phyloP scores from a whole-genome alignment of 2,797 vertebrate species.

The Dendrocincla tyrannina region DNA sequence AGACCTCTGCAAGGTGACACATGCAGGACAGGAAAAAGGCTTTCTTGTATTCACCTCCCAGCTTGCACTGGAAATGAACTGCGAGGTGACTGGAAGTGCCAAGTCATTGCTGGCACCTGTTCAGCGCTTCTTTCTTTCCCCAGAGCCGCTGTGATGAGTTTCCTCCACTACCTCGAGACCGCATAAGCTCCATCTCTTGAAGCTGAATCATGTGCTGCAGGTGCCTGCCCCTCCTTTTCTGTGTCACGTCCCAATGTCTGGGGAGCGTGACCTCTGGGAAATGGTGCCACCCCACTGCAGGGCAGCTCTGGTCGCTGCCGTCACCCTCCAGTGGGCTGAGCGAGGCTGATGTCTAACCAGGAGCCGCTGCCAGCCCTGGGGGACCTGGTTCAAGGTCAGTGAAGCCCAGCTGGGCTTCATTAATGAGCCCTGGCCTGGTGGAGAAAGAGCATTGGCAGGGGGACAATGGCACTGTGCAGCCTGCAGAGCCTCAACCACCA shows the following conservation, averaged over 20 bases:
- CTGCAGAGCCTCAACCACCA: not conserved
- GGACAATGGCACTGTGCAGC: not conserved
- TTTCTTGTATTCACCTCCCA: not conserved
- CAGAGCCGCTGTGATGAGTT: slow-evolving; percentile 66
- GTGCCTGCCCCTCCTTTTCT: slow-evolving; percentile 62
- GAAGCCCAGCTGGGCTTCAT: slow-evolving; percentile 33
- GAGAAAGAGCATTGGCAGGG: slow-evolving; percentile 8
- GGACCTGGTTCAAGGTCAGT: slow-evolving; percentile 25
- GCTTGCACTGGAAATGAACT: slow-evolving; percentile 60
- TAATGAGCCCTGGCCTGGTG: slow-evolving; percentile 32
- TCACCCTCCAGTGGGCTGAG: slow-evolving; percentile 36
- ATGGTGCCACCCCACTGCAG: rapidly evolving
- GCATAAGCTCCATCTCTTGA: slow-evolving; percentile 49
- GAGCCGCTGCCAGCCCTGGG: not conserved
- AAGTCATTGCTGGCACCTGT: slow-evolving; percentile 70
- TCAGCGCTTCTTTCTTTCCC: slow-evolving; percentile 71
- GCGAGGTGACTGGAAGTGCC: slow-evolving; percentile 66
- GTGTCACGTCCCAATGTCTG: slow-evolving; percentile 36
- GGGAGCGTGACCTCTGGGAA: not conserved
- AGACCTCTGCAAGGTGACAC: not conserved
- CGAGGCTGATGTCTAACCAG: slow-evolving; percentile 2
- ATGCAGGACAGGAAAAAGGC: not conserved
- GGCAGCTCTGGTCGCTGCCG: not conserved
- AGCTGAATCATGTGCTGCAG: slow-evolving; percentile 72
- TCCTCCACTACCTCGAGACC: slow-evolving; percentile 62